Conservation (phyloP, 2,797 vertebrate genomes). For the Alosa sapidissima region DNA sequence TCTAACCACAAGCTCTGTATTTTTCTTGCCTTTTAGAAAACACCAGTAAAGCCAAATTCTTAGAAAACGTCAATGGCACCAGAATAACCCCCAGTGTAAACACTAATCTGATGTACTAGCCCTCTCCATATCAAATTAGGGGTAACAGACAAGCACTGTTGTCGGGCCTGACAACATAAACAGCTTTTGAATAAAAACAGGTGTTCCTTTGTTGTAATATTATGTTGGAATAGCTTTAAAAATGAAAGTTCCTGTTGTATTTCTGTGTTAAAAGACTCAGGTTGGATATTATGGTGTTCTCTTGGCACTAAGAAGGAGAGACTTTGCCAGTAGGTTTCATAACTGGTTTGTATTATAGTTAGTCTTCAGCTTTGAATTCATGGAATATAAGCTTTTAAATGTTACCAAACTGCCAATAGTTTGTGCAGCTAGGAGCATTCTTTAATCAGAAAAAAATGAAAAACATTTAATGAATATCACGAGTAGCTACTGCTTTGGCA, state of each 20-base stretch:
- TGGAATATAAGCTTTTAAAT: slow-evolving; percentile 7
- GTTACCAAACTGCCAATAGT: neutral
- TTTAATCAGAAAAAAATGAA: neutral
- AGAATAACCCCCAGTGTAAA: slow-evolving; percentile 14
- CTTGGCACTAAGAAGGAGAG: neutral
- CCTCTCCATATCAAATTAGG: slow-evolving; percentile 19
- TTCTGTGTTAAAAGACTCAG: slow-evolving; percentile 21
- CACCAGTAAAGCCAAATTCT: slow-evolving; percentile 16
- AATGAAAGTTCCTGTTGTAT: neutral
- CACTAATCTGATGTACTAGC: slow-evolving; percentile 16
- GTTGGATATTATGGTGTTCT: slow-evolving; percentile 10
- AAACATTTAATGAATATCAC: neutral
- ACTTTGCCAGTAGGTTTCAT: neutral
- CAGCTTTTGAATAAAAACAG: slow-evolving; percentile 16
- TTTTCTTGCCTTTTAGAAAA: slow-evolving; percentile 25
- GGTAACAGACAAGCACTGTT: neutral
- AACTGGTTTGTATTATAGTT: slow-evolving; percentile 19
- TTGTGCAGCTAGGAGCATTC: neutral
- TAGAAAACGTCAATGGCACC: slow-evolving; percentile 11
- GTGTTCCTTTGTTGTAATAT: slow-evolving; percentile 6
- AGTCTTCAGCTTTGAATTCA: slow-evolving; percentile 6
- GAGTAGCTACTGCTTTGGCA: slow-evolving; percentile 5
- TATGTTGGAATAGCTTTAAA: neutral
- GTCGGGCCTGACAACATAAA: slow-evolving; percentile 6
- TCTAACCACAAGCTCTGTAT: slow-evolving; percentile 25